Evolutionary conservation across 2,888 invertebrate genomes (phyloP), one percentile per base, ranked within the genome.

Genomic region (Dyspetes luteomarginatus): DNA sequence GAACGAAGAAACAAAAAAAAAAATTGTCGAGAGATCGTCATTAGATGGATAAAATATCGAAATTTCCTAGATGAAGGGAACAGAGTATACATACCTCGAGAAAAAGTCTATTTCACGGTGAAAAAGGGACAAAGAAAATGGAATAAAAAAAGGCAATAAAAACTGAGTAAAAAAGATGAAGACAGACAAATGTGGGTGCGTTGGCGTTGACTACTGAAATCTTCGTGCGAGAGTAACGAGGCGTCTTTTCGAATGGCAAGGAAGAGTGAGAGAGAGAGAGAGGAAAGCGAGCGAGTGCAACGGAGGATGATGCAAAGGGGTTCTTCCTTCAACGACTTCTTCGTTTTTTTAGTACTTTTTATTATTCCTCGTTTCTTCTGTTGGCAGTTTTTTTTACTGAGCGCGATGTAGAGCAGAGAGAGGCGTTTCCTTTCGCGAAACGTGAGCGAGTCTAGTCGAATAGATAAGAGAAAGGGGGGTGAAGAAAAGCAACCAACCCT

Each of bases 61-160:
- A 62, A 62, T 62, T 41, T 62, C 5, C 26, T 15, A 19, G 45
- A 43, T 24, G 62, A 24, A 15, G 43, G 15, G 7, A 45, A 62
- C n/a, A 12, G 28, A 64, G 5, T 56, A 15, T n/a, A n/a, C 28
- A 24, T 50, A 28, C 41, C 41, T 26, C 36, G 45, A 24, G 45
- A 71, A 65, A 65, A 71, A 56, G 69, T 65, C 65, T 24, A 78
- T 65, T 65, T 22, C 65, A 71, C 36, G 48, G 71, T 30, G 41
- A 78, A 48, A 45, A 50, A 24, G 24, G 58, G n/a, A 55, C 4
- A 45, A 48, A 26, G 15, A 17, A 48, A 17, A 48, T 48, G n/a
- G 7, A 17, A 48, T 12, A 65, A 65, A 43, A 65, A 28, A 65
- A 64, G 7, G 17, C n/a, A 28, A 30, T 30, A 50, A 65, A 65